phyloP scores from a whole-genome alignment of 1,140 invertebrate species.

The Drosophila cardini region DNA sequence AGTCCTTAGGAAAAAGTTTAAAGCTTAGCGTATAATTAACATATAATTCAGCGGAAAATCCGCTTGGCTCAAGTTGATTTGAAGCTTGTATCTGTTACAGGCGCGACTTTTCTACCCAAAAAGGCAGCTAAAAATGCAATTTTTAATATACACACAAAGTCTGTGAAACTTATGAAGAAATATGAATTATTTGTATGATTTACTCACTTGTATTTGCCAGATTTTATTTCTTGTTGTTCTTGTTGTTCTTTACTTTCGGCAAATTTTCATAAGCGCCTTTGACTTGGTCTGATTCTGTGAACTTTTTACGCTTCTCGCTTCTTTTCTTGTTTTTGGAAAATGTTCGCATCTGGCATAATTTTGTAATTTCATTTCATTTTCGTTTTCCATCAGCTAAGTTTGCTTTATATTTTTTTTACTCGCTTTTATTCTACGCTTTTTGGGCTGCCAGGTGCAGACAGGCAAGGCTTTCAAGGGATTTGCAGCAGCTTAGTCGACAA shows the following conservation, averaged over 20 bases:
- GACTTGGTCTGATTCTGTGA: slow-evolving; percentile 24
- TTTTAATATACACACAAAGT: slow-evolving; percentile 24
- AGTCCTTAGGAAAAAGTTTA: slow-evolving; percentile 52
- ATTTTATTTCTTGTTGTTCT: slow-evolving; percentile 25
- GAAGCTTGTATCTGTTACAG: slow-evolving; percentile 1
- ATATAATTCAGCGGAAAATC: slow-evolving; percentile 72
- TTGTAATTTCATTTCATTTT: slow-evolving; percentile 70
- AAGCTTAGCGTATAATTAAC: slow-evolving; percentile 75
- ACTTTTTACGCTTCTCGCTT: not conserved
- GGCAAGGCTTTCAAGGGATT: slow-evolving; percentile 66
- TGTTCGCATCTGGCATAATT: slow-evolving; percentile 73
- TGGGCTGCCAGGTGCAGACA: slow-evolving; percentile 70
- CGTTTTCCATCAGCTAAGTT: slow-evolving; percentile 26
- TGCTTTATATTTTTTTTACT: slow-evolving; percentile 17
- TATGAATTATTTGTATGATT: slow-evolving; percentile 16
- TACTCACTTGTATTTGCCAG: slow-evolving; percentile 6
- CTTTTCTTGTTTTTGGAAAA: slow-evolving; percentile 1
- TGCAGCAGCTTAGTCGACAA: slow-evolving; percentile 71
- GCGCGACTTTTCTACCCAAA: no score
- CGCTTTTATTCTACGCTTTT: slow-evolving; percentile 18
- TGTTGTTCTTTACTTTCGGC: slow-evolving; percentile 34
- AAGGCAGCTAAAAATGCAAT: slow-evolving; percentile 17
- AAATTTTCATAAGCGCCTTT: slow-evolving; percentile 46
- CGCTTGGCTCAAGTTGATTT: slow-evolving; percentile 33
- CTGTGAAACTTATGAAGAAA: not conserved